Evolutionary conservation across 2,113 vertebrate species (phyloP), one percentile per base, ranked within the genome.

Genomic region (Narcine bancroftii): DNA sequence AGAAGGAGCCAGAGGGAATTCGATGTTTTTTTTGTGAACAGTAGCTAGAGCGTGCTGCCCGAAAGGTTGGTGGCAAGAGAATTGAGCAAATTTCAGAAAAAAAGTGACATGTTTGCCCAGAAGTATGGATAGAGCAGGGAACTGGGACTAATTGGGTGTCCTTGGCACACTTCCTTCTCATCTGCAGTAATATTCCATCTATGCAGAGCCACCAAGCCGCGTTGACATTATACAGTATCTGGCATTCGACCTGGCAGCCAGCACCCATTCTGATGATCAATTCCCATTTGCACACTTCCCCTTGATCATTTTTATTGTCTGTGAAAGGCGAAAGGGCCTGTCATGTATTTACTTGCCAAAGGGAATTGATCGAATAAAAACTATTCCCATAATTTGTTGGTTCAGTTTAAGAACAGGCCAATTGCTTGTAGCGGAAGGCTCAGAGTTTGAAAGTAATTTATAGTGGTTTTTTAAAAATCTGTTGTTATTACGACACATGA

Each of bases 361-460:
- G 33, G 53, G 33, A 87, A 87, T 91, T 69, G 87, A 91, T 45
- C 36, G 39, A 69, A 91, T 91, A 69, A 91, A 91, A 91, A 91
- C 89, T 69, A 69, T 91, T 66, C 65, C 56, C 39, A 45, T 69
- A 91, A 66, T 69, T 65, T 36, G 11, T 47, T 69, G 39, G 87
- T 89, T 89, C 81, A 85, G 50, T 56, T 91, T 91, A 91, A 69
- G 63, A 39, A 33, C 65, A 91, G 89, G 19, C 89, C 63, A 69
- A 91, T 69, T 71, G 89, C 65, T 91, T 69, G 42, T 42, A 71
- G 89, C 65, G 71, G 71, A 91, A 3, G 39, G 65, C 63, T 69
- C 65, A 33, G 89, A 69, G 39, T 91, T 91, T 66, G 63, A 39
- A 91, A 17, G n/a, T 91, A 69, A 91, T 91, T 91, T 91, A 91